Evolutionary conservation across 2,888 invertebrate species (phyloP), one percentile per base, ranked within the genome.

Genomic region (Luperina nickerlii): DNA sequence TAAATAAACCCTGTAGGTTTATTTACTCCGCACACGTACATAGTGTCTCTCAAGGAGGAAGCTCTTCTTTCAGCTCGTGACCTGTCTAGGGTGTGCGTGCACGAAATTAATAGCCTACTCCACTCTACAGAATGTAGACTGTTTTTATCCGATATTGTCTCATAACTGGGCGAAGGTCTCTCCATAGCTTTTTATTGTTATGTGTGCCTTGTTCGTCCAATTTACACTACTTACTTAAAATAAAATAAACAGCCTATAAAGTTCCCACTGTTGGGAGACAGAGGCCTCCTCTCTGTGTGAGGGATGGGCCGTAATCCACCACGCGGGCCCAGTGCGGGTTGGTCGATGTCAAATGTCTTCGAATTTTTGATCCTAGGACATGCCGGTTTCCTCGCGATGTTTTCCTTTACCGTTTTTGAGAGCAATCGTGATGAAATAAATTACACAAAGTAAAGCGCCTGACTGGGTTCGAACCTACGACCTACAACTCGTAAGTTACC

Each of bases 1-100:
- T 79, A 79, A 76, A 79, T 81, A 88, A 75, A 76, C 78, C 71
- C n/a, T n/a, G n/a, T n/a, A n/a, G n/a, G n/a, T n/a, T n/a, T n/a
- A n/a, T n/a, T n/a, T n/a, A n/a, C n/a, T n/a, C n/a, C n/a, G n/a
- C n/a, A n/a, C n/a, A n/a, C n/a, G n/a, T n/a, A n/a, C n/a, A n/a
- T n/a, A n/a, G n/a, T n/a, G n/a, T n/a, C 51, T 72, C 67, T 75
- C 45, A 69, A 76, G 63, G 48, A 75, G 71, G 42, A 63, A 80
- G 76, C 76, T 73, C 62, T 75, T 82, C 79, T 78, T 80, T 75
- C 72, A 69, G 68, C 81, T 79, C 76, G 60, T 70, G 76, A 83
- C 87, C 77, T 79, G 81, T 85, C 81, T 76, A 75, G 74, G 4
- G 65, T 27, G 70, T 74, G 77, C 71, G 71, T 81, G 79, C 79